Conservation (phyloP, 2,797 vertebrate species). For the Xenopus petersii region DNA sequence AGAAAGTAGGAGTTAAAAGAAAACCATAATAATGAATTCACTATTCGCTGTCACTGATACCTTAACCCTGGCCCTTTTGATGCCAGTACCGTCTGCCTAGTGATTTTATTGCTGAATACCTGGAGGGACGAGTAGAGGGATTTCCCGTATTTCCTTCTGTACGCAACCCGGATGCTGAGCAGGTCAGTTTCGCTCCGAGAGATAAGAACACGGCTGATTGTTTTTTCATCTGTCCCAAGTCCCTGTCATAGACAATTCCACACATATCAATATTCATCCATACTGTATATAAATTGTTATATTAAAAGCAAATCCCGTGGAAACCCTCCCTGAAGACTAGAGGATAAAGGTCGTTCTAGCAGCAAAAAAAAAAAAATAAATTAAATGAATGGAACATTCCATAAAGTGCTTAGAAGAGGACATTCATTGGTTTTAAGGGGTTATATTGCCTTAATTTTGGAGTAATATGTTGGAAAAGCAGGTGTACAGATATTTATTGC, state of each 20-base stretch:
- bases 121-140: slow-evolving; percentile 79
- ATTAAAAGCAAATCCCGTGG: too few relatives aligned
- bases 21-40: background rate
- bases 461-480: too few relatives aligned
- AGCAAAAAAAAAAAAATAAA: background rate
- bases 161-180: slow-evolving; percentile 70
- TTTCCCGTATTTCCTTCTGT: slow-evolving; percentile 67
- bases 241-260: slow-evolving; percentile 42
- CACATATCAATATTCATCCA: too few relatives aligned
- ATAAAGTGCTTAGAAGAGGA: too few relatives aligned
- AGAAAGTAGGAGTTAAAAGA: background rate
- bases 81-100: background rate
- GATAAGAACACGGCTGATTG: slow-evolving; percentile 65
- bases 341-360: background rate
- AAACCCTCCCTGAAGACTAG: background rate
- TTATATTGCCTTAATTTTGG: too few relatives aligned
- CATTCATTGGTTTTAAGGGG: too few relatives aligned
- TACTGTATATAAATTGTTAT: too few relatives aligned
- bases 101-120: slow-evolving; percentile 55
- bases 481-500: too few relatives aligned
- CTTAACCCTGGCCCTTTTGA: background rate
- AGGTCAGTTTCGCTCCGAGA: slow-evolving; percentile 79
- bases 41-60: too few relatives aligned
- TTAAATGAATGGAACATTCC: background rate
- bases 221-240: slow-evolving; percentile 36